Percentiles rank a stretch among this genome's conserved stretches.
Conservation (phyloP, 2,113 vertebrate genomes). For the Lates calcarifer region DNA sequence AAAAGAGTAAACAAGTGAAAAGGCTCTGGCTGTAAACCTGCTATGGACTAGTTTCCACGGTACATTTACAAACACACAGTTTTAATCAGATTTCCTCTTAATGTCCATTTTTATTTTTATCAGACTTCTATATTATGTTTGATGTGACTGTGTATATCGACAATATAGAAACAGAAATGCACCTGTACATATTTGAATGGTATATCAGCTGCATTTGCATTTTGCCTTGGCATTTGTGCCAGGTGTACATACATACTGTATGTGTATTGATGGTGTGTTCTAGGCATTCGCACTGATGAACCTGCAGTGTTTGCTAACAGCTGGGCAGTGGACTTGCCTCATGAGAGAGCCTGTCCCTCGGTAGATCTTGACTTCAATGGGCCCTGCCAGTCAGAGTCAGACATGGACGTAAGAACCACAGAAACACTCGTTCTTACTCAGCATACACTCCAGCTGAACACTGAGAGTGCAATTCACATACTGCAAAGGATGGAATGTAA, state of each 20-base stretch:
- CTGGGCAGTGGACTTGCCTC: conserved; percentile 90
- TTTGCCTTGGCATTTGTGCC: neutral
- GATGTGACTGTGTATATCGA: neutral
- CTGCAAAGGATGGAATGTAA: neutral
- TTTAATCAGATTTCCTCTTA: neutral
- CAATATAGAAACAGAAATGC: neutral
- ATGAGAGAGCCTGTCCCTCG: conserved; percentile 86
- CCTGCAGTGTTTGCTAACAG: conserved; percentile 94
- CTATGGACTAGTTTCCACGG: neutral
- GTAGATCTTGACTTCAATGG: conserved; percentile 91
- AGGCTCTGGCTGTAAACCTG: neutral
- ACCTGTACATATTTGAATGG: conserved; percentile 5
- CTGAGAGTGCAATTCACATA: neutral
- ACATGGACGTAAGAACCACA: conserved; percentile 90
- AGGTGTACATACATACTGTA: neutral
- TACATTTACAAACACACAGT: neutral
- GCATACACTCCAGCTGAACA: neutral
- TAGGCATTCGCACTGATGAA: conserved; percentile 88
- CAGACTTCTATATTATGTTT: neutral
- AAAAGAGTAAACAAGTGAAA: conserved; percentile 21
- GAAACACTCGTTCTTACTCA: neutral
- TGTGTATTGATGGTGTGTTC: conserved; percentile 42
- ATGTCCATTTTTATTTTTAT: neutral
- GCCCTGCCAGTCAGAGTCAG: conserved; percentile 90
- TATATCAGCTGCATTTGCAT: neutral